Conservation (phyloP, 2,888 invertebrate genomes). For the Ryuthela nishihirai region DNA sequence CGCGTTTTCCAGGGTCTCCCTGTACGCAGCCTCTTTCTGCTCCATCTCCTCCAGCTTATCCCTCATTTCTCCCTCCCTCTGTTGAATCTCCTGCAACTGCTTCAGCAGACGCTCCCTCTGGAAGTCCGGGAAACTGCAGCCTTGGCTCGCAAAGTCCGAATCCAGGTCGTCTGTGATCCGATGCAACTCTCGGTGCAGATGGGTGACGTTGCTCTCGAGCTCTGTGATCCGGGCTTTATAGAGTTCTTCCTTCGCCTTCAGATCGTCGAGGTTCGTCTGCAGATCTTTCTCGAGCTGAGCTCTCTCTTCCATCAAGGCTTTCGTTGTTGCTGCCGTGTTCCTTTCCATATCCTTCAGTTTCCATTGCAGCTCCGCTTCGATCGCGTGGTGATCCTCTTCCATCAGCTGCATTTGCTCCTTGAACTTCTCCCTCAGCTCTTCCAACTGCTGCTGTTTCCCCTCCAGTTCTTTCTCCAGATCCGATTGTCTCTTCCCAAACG, state of each 20-base stretch:
- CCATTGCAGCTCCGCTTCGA: slow-evolving; percentile 36
- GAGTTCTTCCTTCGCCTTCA: slow-evolving; percentile 27
- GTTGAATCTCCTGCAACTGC: slow-evolving; percentile 15
- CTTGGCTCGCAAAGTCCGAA: slow-evolving; percentile 5
- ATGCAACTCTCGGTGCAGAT: slow-evolving; percentile 30
- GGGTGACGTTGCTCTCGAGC: slow-evolving; percentile 27
- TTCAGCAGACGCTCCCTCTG: slow-evolving; percentile 15
- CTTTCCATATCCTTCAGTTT: slow-evolving; percentile 38
- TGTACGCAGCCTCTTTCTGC: slow-evolving; percentile 40
- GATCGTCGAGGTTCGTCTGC: slow-evolving; percentile 34
- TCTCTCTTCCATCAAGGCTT: slow-evolving; percentile 31
- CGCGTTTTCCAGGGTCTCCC: slow-evolving; percentile 43
- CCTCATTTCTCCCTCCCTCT: slow-evolving; percentile 50
- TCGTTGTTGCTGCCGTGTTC: slow-evolving; percentile 29
- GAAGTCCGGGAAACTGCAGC: slow-evolving; percentile 11
- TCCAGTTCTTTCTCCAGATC: slow-evolving; percentile 7
- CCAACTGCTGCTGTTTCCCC: slow-evolving; percentile 6
- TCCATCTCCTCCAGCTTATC: slow-evolving; percentile 38
- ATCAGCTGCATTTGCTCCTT: slow-evolving; percentile 16
- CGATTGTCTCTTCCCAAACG: slow-evolving; percentile 6
- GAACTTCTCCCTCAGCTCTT: slow-evolving; percentile 11
- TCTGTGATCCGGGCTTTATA: slow-evolving; percentile 35
- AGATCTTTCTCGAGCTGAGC: slow-evolving; percentile 29
- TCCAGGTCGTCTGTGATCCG: slow-evolving; percentile 14
- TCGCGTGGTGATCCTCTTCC: slow-evolving; percentile 31